Conservation (phyloP, 1,140 invertebrate species). For the Brachionus plicatilis region DNA sequence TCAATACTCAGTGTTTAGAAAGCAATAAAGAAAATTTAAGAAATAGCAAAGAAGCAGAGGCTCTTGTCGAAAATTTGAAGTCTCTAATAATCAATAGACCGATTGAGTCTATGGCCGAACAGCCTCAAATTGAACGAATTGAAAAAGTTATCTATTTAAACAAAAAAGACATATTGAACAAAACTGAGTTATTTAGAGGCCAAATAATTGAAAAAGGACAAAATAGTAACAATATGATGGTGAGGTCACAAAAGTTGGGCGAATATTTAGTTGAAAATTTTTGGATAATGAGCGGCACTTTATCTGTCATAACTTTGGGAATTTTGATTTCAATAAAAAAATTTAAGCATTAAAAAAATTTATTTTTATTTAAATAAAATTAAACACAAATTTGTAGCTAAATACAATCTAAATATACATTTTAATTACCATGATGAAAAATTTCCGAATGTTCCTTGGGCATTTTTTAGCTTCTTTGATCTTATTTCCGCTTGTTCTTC, state of each 20-base stretch:
- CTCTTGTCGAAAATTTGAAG: constrained; percentile 1
- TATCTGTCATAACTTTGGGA: background rate
- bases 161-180: background rate
- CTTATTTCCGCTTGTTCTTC: constrained; percentile 1
- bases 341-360: background rate
- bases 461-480: constrained; percentile 23
- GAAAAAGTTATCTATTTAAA: constrained; percentile 7
- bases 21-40: background rate
- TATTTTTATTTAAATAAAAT: background rate
- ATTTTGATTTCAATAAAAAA: background rate
- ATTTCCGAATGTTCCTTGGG: constrained; percentile 7
- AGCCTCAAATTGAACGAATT: background rate
- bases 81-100: background rate
- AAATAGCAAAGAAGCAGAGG: constrained; percentile 1
- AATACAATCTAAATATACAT: background rate
- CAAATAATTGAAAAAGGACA: background rate
- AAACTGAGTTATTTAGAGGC: background rate
- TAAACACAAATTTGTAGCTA: background rate
- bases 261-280: background rate
- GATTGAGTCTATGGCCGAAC: background rate
- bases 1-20: constrained; percentile 13
- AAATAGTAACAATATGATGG: background rate
- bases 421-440: constrained; percentile 27
- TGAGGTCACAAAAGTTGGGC: background rate
- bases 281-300: background rate